A percentile compares a stretch with the other conserved stretches of the same genome.
Evolutionary conservation across 2,113 vertebrate species (phyloP).

Genomic region (Takifugu flavidus): DNA sequence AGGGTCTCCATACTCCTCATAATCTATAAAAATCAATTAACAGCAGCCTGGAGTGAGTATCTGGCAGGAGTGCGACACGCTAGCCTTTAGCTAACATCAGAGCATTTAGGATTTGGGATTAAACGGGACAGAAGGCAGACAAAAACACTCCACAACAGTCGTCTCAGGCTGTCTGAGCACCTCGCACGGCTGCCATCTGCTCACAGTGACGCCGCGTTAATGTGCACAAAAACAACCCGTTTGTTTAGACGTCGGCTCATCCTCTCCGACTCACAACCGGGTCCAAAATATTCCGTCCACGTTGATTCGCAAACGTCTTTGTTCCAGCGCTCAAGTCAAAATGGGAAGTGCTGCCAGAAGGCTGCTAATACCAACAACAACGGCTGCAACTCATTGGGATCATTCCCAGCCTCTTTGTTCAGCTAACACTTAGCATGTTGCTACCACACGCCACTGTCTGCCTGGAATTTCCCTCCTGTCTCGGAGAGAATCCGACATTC

Average conservation of each 20-base stretch:
- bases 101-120: too few species aligned
- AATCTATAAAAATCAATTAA: background rate
- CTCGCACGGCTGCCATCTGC: slow-evolving; percentile 24
- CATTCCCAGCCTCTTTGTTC: background rate
- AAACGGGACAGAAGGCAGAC: background rate
- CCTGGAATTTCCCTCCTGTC: background rate
- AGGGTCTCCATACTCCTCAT: too few species aligned
- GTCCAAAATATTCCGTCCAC: too few species aligned
- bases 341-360: too few species aligned
- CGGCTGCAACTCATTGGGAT: too few species aligned
- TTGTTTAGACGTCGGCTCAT: too few species aligned
- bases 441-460: background rate
- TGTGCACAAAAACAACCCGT: too few species aligned
- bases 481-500: background rate
- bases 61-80: slow-evolving; percentile 30
- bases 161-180: background rate
- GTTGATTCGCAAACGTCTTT: too few species aligned
- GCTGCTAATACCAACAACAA: too few species aligned
- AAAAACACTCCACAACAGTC: background rate
- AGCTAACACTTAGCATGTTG: slow-evolving; percentile 1
- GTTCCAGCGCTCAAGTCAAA: too few species aligned
- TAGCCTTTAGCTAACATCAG: slow-evolving; percentile 10
- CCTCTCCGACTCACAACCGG: too few species aligned
- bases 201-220: background rate
- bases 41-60: background rate